These are phyloP conservation scores for Glaucomys volans DNA, from an alignment of 2,113 vertebrate species.

Conservation along the genomic window DNA sequence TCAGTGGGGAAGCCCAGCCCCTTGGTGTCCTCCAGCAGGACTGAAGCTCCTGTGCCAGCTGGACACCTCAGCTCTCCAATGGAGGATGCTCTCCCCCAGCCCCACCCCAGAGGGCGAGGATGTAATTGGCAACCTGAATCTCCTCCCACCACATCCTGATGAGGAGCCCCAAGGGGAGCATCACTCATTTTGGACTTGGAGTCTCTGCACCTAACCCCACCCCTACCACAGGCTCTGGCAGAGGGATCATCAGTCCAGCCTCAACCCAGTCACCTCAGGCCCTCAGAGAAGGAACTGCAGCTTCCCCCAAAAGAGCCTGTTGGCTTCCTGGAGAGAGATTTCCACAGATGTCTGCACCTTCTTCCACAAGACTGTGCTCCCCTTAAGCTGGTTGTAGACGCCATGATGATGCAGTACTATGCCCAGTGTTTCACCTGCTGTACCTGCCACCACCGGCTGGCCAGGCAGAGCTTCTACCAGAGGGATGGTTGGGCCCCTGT, in stretches of 20 bases:
- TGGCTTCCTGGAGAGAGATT: background rate
- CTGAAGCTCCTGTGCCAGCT: background rate
- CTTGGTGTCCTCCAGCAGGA: background rate
- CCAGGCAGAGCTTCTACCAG: no score
- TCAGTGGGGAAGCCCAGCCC: background rate
- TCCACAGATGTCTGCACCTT: conserved; percentile 70
- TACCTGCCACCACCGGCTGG: no score
- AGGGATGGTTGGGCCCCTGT: no score
- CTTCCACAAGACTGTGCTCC: no score
- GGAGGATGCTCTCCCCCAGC: conserved; percentile 63
- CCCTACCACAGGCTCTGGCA: background rate
- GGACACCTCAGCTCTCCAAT: background rate
- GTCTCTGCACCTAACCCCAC: conserved; percentile 78
- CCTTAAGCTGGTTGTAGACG: no score
- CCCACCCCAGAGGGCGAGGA: background rate
- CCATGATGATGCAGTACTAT: no score
- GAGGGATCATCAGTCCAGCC: background rate
- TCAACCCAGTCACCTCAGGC: background rate
- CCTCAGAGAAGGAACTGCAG: background rate
- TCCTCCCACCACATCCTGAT: conserved; percentile 75
- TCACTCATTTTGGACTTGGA: conserved; percentile 77
- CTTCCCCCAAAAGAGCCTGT: conserved; percentile 29
- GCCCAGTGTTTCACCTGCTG: no score
- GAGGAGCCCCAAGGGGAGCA: fast-evolving
- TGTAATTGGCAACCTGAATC: background rate